phyloP scores from a whole-genome alignment of 2,113 vertebrate species.

The Pholis gunnellus region DNA sequence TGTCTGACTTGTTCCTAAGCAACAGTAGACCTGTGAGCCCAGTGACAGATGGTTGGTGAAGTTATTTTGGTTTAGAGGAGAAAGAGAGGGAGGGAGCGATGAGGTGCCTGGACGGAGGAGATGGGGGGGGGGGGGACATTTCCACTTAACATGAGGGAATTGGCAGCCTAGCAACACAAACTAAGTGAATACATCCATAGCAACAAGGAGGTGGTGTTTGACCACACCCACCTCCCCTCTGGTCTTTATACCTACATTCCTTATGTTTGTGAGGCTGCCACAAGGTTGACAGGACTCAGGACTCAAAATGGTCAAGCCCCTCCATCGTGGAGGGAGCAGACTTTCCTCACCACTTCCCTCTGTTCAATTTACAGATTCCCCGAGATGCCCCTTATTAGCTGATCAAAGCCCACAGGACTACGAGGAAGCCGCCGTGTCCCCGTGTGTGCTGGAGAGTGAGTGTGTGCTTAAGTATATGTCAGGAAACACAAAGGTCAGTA shows the following conservation, averaged over 20 bases:
- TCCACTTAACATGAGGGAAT: constrained; percentile 81
- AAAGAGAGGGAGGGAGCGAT: constrained; percentile 56
- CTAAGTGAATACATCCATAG: constrained; percentile 82
- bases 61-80: constrained; percentile 84
- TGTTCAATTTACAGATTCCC: constrained; percentile 42
- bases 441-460: background rate
- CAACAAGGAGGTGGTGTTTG: constrained; percentile 75
- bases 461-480: constrained; percentile 7
- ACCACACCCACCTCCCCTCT: constrained; percentile 49
- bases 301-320: constrained; percentile 1
- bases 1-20: constrained; percentile 84
- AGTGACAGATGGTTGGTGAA: constrained; percentile 86
- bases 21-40: constrained; percentile 83
- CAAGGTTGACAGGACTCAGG: constrained; percentile 1
- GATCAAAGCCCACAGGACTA: constrained; percentile 26
- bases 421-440: background rate
- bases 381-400: constrained; percentile 35
- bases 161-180: constrained; percentile 87
- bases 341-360: constrained; percentile 29
- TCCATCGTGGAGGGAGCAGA: background rate
- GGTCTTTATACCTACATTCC: background rate
- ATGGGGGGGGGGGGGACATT: constrained; percentile 51
- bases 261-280: constrained; percentile 22
- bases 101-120: constrained; percentile 67
- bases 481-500: background rate